A percentile compares a stretch with the other conserved stretches of the same genome.
Conservation (phyloP, 1,140 invertebrate species). For the Hesperophylax magnus region DNA sequence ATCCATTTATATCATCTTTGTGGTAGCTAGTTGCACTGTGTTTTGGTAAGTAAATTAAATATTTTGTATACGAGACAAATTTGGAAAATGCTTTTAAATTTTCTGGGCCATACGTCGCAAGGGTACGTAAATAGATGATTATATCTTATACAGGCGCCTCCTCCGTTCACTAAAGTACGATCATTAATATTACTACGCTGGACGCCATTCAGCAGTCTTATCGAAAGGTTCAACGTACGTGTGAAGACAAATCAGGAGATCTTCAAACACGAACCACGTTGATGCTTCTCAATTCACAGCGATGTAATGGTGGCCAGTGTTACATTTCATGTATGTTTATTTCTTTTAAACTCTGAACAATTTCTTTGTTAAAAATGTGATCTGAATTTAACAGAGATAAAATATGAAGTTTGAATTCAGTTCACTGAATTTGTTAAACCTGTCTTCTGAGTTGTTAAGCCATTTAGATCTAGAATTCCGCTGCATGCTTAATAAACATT, state of each 20-base stretch:
- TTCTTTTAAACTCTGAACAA: too few species aligned
- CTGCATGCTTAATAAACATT: too few species aligned
- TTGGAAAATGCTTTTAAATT: constrained; percentile 37
- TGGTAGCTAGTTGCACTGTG: constrained; percentile 44
- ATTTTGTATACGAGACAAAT: constrained; percentile 49
- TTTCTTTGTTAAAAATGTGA: background rate
- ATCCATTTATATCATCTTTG: constrained; percentile 14
- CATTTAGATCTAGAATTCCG: background rate
- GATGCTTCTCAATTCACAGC: too few species aligned
- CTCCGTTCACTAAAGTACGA: background rate
- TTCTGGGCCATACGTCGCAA: constrained; percentile 52
- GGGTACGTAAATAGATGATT: constrained; percentile 56
- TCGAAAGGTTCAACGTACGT: too few species aligned
- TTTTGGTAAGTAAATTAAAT: constrained; percentile 51
- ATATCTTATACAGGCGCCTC: constrained; percentile 6
- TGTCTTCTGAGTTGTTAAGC: background rate
- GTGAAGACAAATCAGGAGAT: too few species aligned
- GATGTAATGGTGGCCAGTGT: too few species aligned
- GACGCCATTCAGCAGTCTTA: too few species aligned
- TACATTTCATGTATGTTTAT: too few species aligned
- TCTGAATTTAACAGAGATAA: background rate
- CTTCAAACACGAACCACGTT: too few species aligned
- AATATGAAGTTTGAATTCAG: background rate
- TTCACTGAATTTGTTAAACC: background rate
- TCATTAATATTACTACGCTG: background rate